Base-by-base conservation (phyloP, 1,140 invertebrate species). In the Brachionus rotundiformis region DNA sequence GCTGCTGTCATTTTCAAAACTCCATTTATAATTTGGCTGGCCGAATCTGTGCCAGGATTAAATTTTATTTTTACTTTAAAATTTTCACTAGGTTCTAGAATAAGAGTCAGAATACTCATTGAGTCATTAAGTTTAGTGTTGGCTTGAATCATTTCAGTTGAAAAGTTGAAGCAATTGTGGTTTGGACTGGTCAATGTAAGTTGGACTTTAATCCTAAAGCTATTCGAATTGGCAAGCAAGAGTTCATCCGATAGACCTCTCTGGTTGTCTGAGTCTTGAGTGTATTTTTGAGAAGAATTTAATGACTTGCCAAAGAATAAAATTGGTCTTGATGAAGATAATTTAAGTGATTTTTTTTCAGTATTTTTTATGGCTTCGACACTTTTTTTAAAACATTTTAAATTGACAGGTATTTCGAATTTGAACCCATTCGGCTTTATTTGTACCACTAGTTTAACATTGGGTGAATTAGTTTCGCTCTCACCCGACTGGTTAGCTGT, bases 351-450 rank as follows among this genome's bases (percentile, higher is more conserved):
- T 73, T 73, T 73, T 36, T 39, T 23, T 8, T 44, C 25, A 27
- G 13, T 41, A 31, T 73, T 73, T 73, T 23, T 27, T 25, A 19
- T 73, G 11, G 36, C n/a, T 13, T 44, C 29, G 39, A 75, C 10
- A 5, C 3, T 29, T 77, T 77, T 59, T 49, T 77, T 77, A 41
- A 39, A 44, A 54, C 3, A 39, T 63, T 54, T 79, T 23, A 79
- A 39, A 39, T 33, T 33, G 33, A 79, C 31, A 13, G 76, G 76
- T 31, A 79, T 27, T 36, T 79, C 76, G 29, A n/a, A 79, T 31
- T 79, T 79, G 19, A 59, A 33, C 13, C 76, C 76, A 41, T 79
- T 79, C 11, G 76, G 76, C 33, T 79, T 79, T 19, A 79, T 59
- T 25, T 79, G 23, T 44, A 73, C 68, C 0, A 41, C 41, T 5